phyloP scores from a whole-genome alignment of 1,140 invertebrate species.

The Zaprionus nigranus region DNA sequence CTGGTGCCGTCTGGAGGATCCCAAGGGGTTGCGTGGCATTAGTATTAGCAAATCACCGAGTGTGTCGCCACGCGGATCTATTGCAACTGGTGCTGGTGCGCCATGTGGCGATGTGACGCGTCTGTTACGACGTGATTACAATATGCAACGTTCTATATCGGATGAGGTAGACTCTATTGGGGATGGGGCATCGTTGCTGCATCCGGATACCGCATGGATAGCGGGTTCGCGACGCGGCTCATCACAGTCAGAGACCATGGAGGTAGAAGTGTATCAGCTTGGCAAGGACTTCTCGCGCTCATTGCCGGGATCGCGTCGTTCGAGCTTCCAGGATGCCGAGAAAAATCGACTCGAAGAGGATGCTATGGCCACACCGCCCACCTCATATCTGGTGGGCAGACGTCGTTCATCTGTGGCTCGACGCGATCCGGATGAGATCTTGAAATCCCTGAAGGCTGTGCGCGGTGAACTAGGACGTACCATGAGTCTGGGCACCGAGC shows the following conservation, averaged over 20 bases:
- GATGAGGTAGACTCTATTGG: slow-evolving; percentile 90
- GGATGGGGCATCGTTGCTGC: slow-evolving; percentile 89
- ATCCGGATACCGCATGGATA: slow-evolving; percentile 93
- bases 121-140: slow-evolving; percentile 88
- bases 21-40: slow-evolving; percentile 87
- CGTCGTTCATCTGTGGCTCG: slow-evolving; percentile 91
- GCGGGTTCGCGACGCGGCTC: slow-evolving; percentile 91
- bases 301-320: slow-evolving; percentile 91
- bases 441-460: slow-evolving; percentile 90
- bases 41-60: slow-evolving; percentile 88
- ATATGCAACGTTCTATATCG: slow-evolving; percentile 89
- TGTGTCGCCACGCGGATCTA: slow-evolving; percentile 91
- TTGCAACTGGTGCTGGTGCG: slow-evolving; percentile 85
- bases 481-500: slow-evolving; percentile 89
- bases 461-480: slow-evolving; percentile 92
- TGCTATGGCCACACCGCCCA: slow-evolving; percentile 85
- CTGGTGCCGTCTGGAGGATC: slow-evolving; percentile 94
- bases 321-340: slow-evolving; percentile 91
- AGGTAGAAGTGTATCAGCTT: slow-evolving; percentile 93
- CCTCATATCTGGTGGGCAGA: slow-evolving; percentile 88
- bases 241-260: slow-evolving; percentile 92
- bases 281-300: slow-evolving; percentile 94
- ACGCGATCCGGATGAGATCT: slow-evolving; percentile 92
- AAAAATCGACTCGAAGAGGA: slow-evolving; percentile 85
- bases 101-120: slow-evolving; percentile 86